phyloP scores from a whole-genome alignment of 2,888 invertebrate genomes.

The Brachyopa scutellaris region DNA sequence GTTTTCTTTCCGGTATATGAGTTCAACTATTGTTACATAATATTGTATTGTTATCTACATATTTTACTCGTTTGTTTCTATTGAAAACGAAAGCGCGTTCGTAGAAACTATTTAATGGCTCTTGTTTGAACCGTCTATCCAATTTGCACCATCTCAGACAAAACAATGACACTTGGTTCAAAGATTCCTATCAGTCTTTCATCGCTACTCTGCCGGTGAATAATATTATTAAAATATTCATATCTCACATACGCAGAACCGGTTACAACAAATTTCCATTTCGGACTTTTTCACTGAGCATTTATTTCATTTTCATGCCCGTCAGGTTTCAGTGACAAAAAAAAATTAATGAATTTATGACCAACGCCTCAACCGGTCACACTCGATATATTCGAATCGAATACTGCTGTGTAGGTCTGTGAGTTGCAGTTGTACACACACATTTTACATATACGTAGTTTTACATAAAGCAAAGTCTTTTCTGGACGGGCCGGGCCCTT shows the following conservation, averaged over 20 bases:
- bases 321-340: constrained; percentile 50
- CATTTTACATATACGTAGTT: not conserved
- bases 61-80: too few species aligned
- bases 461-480: constrained; percentile 8
- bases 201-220: constrained; percentile 25
- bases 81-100: not conserved
- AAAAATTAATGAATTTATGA: constrained; percentile 23
- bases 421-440: not conserved
- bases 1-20: not conserved
- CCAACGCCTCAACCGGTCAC: constrained; percentile 65
- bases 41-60: not conserved
- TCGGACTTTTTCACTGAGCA: not conserved
- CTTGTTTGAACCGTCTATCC: not conserved
- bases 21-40: not conserved
- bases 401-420: not conserved
- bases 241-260: constrained; percentile 51
- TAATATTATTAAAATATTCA: constrained; percentile 25
- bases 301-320: constrained; percentile 48
- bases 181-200: not conserved
- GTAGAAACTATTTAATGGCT: too few species aligned
- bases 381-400: constrained; percentile 28
- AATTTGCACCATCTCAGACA: not conserved
- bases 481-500: constrained; percentile 40
- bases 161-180: not conserved
- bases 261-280: constrained; percentile 52